These are phyloP conservation scores for Aurelia coerulea DNA, from an alignment of 30 jellyfish, hydroid and myxozoan genomes.

Conservation along the genomic window DNA sequence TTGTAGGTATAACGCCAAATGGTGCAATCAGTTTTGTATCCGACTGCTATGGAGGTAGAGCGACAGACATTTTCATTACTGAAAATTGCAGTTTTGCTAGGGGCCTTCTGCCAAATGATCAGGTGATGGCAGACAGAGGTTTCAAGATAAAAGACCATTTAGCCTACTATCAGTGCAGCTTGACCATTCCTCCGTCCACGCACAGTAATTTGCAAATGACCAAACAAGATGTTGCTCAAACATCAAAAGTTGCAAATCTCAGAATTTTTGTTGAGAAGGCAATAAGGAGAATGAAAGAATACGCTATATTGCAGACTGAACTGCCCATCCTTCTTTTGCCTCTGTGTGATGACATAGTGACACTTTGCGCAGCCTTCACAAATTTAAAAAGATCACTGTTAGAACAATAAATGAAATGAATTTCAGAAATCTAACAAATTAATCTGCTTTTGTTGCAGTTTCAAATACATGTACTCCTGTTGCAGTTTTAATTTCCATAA, in stretches of 20 bases:
- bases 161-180: slow-evolving; percentile 38
- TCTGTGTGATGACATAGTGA: slow-evolving; percentile 36
- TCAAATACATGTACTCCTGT: neutral
- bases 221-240: slow-evolving; percentile 16
- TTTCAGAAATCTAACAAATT: neutral
- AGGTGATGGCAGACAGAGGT: neutral
- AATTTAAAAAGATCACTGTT: slow-evolving; percentile 10
- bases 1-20: too few relatives aligned
- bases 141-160: slow-evolving; percentile 36
- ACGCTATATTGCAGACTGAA: slow-evolving; percentile 6
- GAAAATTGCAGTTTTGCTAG: slow-evolving; percentile 37
- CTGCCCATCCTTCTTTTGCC: slow-evolving; percentile 21
- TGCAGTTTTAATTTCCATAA: neutral
- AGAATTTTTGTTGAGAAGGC: slow-evolving; percentile 1
- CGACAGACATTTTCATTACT: slow-evolving; percentile 14
- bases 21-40: too few relatives aligned
- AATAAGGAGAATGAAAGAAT: slow-evolving; percentile 34
- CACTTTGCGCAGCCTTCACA: slow-evolving; percentile 32
- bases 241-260: slow-evolving; percentile 56
- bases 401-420: neutral
- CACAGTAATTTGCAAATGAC: slow-evolving; percentile 26
- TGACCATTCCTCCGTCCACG: slow-evolving; percentile 63
- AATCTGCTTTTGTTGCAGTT: neutral
- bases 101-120: slow-evolving; percentile 34
- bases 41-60: too few relatives aligned